These are phyloP conservation scores for Taenioides sp. DNA, from an alignment of 2,797 vertebrate genomes.

Conservation along the genomic window DNA sequence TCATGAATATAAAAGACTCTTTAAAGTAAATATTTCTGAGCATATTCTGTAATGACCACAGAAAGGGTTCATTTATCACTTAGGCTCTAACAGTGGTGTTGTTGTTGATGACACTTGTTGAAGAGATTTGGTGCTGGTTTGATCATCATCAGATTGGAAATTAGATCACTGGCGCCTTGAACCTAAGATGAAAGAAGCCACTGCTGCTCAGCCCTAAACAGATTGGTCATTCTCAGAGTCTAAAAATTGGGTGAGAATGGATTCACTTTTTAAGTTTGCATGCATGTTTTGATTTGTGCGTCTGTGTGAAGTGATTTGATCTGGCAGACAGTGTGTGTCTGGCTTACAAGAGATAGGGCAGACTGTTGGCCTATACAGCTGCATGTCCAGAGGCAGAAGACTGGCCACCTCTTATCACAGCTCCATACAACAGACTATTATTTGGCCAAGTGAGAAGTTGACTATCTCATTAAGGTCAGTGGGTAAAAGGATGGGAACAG, in stretches of 20 bases:
- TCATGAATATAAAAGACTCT: conserved; percentile 53
- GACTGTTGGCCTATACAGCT: conserved; percentile 64
- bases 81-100: conserved; percentile 49
- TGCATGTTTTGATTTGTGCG: conserved; percentile 42
- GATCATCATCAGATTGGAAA: conserved; percentile 65
- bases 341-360: conserved; percentile 48
- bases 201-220: conserved; percentile 48
- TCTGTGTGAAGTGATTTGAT: conserved; percentile 60
- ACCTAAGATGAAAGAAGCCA: conserved; percentile 60
- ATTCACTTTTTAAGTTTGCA: conserved; percentile 37
- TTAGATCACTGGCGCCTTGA: conserved; percentile 62
- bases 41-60: conserved; percentile 45
- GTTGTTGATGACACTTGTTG: conserved; percentile 65
- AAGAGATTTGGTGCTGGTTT: conserved; percentile 50
- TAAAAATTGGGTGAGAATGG: conserved; percentile 52
- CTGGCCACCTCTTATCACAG: conserved; percentile 59
- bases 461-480: conserved; percentile 72
- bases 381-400: conserved; percentile 73
- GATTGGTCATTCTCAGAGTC: conserved; percentile 60
- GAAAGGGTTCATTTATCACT: conserved; percentile 64
- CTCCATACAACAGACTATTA: conserved; percentile 71
- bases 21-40: conserved; percentile 51
- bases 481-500: conserved; percentile 63
- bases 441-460: conserved; percentile 66
- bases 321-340: conserved; percentile 52